Percentiles rank a stretch among this genome's conserved stretches.
Evolutionary conservation across 2,888 invertebrate genomes (phyloP).

Genomic region (Synergus japonicus): DNA sequence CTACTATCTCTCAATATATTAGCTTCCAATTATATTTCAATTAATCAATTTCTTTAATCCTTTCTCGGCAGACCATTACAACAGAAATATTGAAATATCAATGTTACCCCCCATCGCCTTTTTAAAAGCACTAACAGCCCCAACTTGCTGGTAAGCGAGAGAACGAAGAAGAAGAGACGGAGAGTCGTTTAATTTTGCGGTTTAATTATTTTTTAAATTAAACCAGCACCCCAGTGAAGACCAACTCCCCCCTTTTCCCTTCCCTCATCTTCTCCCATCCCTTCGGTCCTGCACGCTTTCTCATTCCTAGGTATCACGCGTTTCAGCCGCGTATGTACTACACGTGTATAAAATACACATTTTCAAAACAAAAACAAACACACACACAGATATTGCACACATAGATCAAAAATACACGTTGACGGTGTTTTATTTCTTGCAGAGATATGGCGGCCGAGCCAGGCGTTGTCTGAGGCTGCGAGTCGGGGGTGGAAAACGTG

Average conservation of each 20-base stretch:
- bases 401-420: slow-evolving; percentile 4
- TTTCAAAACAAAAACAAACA: slow-evolving; percentile 36
- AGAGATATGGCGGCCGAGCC: slow-evolving; percentile 62
- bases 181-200: slow-evolving; percentile 70
- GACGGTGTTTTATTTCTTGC: slow-evolving; percentile 68
- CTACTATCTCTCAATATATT: not conserved
- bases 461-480: slow-evolving; percentile 34
- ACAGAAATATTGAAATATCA: not conserved
- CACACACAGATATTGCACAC: slow-evolving; percentile 40
- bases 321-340: slow-evolving; percentile 16
- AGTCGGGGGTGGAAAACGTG: slow-evolving; percentile 52
- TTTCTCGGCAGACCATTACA: not conserved
- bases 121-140: not conserved
- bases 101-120: too few relatives aligned
- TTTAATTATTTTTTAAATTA: slow-evolving; percentile 76
- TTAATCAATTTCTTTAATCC: not conserved
- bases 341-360: slow-evolving; percentile 23
- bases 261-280: slow-evolving; percentile 2
- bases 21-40: slow-evolving; percentile 4
- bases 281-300: slow-evolving; percentile 20
- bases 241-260: slow-evolving; percentile 3
- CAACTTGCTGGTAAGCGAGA: slow-evolving; percentile 31
- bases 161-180: slow-evolving; percentile 44
- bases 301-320: slow-evolving; percentile 29
- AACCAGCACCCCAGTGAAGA: slow-evolving; percentile 54